A percentile compares a stretch with the other conserved stretches of the same genome.
phyloP scores from a whole-genome alignment of 1,140 invertebrate genomes.

The Idris sp. region DNA sequence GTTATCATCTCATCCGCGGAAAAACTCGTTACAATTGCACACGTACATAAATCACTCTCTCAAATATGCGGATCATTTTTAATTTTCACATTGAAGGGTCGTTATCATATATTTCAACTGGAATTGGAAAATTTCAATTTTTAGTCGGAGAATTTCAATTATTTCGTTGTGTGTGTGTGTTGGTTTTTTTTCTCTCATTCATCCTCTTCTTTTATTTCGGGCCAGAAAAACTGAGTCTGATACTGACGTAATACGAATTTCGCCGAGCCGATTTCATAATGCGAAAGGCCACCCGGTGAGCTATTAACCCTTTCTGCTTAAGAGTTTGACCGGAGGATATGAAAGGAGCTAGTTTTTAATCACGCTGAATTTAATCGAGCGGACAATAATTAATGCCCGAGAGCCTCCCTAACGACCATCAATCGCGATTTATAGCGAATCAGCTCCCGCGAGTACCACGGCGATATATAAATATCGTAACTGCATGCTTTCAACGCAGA shows the following conservation, averaged over 20 bases:
- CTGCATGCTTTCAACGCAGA: constrained; percentile 59
- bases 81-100: constrained; percentile 1
- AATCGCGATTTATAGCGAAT: constrained; percentile 69
- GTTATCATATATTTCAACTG: background rate
- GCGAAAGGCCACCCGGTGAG: constrained; percentile 43
- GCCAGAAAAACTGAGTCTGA: constrained; percentile 8
- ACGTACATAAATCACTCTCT: constrained; percentile 18
- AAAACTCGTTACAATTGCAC: constrained; percentile 11
- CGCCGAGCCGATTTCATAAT: constrained; percentile 46
- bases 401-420: constrained; percentile 66
- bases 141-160: constrained; percentile 7
- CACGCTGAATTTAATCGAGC: constrained; percentile 67
- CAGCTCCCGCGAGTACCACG: constrained; percentile 54
- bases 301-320: constrained; percentile 46
- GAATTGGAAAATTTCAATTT: constrained; percentile 2
- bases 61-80: constrained; percentile 8
- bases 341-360: constrained; percentile 67
- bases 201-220: background rate
- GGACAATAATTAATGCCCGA: constrained; percentile 69
- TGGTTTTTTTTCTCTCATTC: constrained; percentile 10
- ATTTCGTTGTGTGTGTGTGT: too few relatives aligned
- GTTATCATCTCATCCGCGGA: background rate
- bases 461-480: constrained; percentile 62
- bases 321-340: constrained; percentile 51
- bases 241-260: constrained; percentile 45